Evolutionary conservation across 2,888 invertebrate species (phyloP), one percentile per base, ranked within the genome.

Genomic region (Drosophila cognata): DNA sequence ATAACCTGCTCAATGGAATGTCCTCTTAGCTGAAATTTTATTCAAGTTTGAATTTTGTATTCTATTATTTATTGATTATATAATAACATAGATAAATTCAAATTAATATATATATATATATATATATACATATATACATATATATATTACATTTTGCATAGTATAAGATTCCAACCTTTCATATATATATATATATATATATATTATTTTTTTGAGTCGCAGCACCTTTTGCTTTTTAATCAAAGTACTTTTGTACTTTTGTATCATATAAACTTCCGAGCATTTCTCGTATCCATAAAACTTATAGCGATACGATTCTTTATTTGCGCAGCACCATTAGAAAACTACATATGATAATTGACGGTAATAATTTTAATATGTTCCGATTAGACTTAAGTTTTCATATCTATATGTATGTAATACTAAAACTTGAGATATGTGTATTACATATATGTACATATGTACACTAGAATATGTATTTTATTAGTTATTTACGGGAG

Each of bases 1-100:
- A 74, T 81, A 74, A 72, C 68, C 75, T 81, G 89, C 89, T 90
- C 89, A 74, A 83, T 76, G 90, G 86, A 89, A 86, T 86, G 86
- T 79, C 79, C 75, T 73, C 55, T 74, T 85, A 88, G 84, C 86
- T 88, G 80, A 79, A 82, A 74, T 74, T 82, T 84, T 74, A 74
- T 61, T 69, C 61, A 69, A 77, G 70, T 80, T 72, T 58, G 57
- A 67, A 75, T 63, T 77, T 69, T 69, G 56, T 68, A 68, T 53
- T 56, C 60, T 70, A 60, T 85, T 60, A 63, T 66, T 61, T 69
- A 66, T 55, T 55, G 46, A 69, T 64, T 50, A 52, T 65, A 59
- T 52, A 60, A 43, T 66, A 68, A 79, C 52, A 36, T 71, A 79
- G 69, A 65, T 67, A 59, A 53, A 63, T 53, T 68, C 50, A 53